Percentiles rank a stretch among this genome's conserved stretches.
phyloP scores from a whole-genome alignment of 64 coral and sea anemone genomes.

The Montipora efflorescens region DNA sequence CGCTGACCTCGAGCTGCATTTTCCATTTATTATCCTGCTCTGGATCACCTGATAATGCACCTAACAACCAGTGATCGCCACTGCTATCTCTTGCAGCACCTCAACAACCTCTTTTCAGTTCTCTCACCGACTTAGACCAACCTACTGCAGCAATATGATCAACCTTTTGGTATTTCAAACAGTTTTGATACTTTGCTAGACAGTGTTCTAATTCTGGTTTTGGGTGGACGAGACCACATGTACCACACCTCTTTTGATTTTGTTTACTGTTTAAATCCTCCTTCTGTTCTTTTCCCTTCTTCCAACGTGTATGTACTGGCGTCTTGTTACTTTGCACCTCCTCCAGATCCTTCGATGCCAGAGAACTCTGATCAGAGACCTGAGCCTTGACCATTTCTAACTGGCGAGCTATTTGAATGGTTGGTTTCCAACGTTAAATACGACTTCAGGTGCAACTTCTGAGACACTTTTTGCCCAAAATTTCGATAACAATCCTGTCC shows the following conservation, averaged over 20 bases:
- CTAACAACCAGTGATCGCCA: background rate
- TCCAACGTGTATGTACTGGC: background rate
- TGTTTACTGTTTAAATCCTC: background rate
- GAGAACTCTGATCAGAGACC: background rate
- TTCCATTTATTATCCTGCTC: constrained; percentile 4
- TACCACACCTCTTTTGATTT: background rate
- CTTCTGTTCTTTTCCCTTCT: background rate
- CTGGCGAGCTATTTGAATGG: constrained; percentile 7
- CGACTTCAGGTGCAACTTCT: constrained; percentile 15
- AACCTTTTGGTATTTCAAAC: constrained; percentile 7
- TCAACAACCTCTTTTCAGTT: background rate
- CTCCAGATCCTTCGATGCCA: background rate
- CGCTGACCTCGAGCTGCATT: background rate
- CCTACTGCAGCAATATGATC: constrained; percentile 5
- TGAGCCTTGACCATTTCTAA: constrained; percentile 5
- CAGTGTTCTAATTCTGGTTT: background rate
- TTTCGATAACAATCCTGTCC: constrained; percentile 32
- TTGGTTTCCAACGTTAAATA: background rate
- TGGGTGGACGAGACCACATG: background rate
- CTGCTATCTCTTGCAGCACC: background rate
- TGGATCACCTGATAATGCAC: background rate
- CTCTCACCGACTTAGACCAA: background rate
- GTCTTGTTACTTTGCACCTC: background rate
- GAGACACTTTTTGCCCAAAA: constrained; percentile 36
- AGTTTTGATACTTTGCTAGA: background rate